These are phyloP conservation scores for Bilobella aurantiaca DNA, from an alignment of 1,140 invertebrate genomes.

Conservation along the genomic window DNA sequence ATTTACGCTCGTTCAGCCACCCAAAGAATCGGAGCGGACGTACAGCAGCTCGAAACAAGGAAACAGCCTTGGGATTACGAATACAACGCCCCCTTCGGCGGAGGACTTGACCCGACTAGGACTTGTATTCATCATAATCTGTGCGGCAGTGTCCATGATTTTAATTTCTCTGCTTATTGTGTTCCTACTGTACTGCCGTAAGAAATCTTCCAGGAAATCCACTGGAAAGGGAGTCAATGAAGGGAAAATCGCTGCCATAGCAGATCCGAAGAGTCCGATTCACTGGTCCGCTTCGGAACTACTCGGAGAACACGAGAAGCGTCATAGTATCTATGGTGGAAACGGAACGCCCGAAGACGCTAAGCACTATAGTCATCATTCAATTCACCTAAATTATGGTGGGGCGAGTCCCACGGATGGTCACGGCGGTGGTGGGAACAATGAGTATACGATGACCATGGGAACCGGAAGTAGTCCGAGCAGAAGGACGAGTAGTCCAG, in stretches of 20 bases:
- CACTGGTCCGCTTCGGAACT: conserved; percentile 32
- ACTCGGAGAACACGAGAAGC: conserved; percentile 34
- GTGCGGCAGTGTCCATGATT: conserved; percentile 30
- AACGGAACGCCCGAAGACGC: neutral
- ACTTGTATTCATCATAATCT: conserved; percentile 29
- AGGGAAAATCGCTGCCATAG: conserved; percentile 33
- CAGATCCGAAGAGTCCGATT: conserved; percentile 33
- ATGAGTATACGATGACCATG: conserved; percentile 20
- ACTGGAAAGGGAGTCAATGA: conserved; percentile 26
- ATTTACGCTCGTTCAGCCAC: conserved; percentile 21
- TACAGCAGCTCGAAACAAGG: neutral
- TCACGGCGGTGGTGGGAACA: neutral
- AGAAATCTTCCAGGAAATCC: conserved; percentile 21
- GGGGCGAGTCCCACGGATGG: neutral
- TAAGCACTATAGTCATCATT: conserved; percentile 10
- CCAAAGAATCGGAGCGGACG: conserved; percentile 23
- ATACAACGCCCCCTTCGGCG: conserved; percentile 27
- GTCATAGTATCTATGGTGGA: conserved; percentile 34
- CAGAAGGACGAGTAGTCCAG: conserved; percentile 27
- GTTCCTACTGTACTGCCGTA: conserved; percentile 30
- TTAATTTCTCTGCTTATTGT: conserved; percentile 30
- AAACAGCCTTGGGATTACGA: conserved; percentile 21
- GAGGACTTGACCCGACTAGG: conserved; percentile 30
- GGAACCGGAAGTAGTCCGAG: conserved; percentile 25
- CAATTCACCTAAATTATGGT: conserved; percentile 29